phyloP scores from a whole-genome alignment of 2,113 vertebrate species.

The Atherinomorus stipes region DNA sequence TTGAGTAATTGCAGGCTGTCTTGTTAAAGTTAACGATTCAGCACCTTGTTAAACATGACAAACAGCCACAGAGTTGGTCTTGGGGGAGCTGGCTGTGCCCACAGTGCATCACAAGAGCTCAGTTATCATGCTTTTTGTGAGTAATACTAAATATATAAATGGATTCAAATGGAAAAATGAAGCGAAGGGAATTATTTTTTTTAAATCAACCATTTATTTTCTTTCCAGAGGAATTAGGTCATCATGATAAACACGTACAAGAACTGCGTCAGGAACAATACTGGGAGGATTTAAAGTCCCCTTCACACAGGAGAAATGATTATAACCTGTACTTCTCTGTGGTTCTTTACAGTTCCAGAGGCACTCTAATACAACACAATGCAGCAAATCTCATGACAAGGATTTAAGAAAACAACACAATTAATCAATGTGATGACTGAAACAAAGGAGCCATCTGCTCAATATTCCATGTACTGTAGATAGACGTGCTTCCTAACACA shows the following conservation, averaged over 20 bases:
- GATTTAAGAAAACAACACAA: constrained; percentile 50
- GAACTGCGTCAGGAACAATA: constrained; percentile 71
- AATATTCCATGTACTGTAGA: constrained; percentile 7
- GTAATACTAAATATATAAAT: neutral
- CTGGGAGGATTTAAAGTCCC: constrained; percentile 62
- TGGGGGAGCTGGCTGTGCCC: neutral
- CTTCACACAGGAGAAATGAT: constrained; percentile 53
- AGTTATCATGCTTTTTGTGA: neutral
- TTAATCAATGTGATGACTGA: constrained; percentile 45
- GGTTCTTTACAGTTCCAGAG: constrained; percentile 68
- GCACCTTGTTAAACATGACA: constrained; percentile 73
- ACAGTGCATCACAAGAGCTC: constrained; percentile 15
- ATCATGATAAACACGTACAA: constrained; percentile 76
- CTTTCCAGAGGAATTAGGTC: constrained; percentile 66
- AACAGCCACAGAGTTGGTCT: constrained; percentile 39
- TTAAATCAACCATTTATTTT: constrained; percentile 80
- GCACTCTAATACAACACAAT: constrained; percentile 74
- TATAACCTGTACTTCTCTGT: constrained; percentile 56
- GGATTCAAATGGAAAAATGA: neutral
- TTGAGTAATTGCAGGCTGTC: constrained; percentile 61
- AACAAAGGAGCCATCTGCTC: constrained; percentile 59
- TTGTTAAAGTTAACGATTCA: constrained; percentile 76
- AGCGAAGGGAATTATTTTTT: constrained; percentile 46
- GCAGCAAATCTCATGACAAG: constrained; percentile 54
- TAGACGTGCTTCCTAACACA: constrained; percentile 32